Base-by-base conservation (phyloP, 2,797 vertebrate genomes). In the Clarias laeviceps region DNA sequence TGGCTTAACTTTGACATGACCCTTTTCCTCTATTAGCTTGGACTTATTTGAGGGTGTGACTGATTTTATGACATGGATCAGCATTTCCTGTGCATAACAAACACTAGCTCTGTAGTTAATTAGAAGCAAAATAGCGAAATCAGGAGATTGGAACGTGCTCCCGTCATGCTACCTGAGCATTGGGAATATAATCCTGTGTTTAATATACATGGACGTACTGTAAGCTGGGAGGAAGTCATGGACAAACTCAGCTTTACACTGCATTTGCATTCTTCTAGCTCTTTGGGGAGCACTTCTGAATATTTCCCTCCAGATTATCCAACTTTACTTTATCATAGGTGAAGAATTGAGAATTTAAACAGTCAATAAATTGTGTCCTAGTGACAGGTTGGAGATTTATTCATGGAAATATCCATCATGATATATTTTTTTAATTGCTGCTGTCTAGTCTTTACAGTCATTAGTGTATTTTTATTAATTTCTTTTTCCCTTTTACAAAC, bases 91-190 rank as follows among this genome's bases (percentile, higher is more conserved):
- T 89, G 91, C 89, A 86, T 90, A 87, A 86, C 87, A 92, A 89
- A 91, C 87, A 89, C 88, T 89, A 78, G 40, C 86, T 85, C 88
- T 90, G 90, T 89, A 88, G 92, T 92, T 92, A 92, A 94, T 94
- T 93, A 92, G 91, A 91, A 88, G 90, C 82, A 59, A 59, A 37
- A 82, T 80, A 78, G 78, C 56, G 68, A 18, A 32, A 29, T 66
- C 62, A 57, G 22, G 72, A 70, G 29, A 57, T 77, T 24, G 57
- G 64, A 81, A 72, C 78, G 24, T 27, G 29, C 82, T 50, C 29
- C 85, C 50, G 45, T 86, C 84, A 87, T 37, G 65, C 82, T 78
- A 69, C 65, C 77, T 84, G 69, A 62, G 81, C 70, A 17, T 68
- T 83, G 81, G 56, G 70, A 74, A 70, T 83, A 77, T 89, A 88